Evolutionary conservation across 2,113 vertebrate genomes (phyloP).

Genomic region (Chaetops frenatus): DNA sequence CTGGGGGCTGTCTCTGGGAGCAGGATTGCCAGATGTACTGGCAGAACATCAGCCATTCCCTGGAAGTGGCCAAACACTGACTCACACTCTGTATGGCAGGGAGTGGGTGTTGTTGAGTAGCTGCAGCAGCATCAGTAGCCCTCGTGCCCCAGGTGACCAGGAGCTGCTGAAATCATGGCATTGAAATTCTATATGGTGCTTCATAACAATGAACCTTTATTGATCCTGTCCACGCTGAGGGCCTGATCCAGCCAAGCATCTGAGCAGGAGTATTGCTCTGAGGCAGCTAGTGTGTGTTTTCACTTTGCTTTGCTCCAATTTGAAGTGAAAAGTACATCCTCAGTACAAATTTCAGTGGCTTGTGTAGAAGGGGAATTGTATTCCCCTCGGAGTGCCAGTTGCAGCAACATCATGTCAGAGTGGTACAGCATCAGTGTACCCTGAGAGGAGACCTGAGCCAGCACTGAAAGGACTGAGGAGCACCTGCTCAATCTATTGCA

Average conservation of each 20-base stretch:
- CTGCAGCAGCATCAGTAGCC: background rate
- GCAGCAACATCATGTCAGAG: background rate
- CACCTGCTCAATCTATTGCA: background rate
- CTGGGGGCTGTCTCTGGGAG: background rate
- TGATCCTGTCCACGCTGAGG: background rate
- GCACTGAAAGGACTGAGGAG: background rate
- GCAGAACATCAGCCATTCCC: background rate
- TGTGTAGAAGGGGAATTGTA: background rate
- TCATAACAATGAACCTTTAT: constrained; percentile 2
- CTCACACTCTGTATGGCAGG: background rate
- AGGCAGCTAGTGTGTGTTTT: background rate
- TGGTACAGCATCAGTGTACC: background rate
- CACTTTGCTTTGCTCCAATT: background rate
- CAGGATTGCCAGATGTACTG: background rate
- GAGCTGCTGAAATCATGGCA: background rate
- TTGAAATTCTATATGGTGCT: background rate
- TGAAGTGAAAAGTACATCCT: background rate
- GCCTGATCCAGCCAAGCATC: background rate
- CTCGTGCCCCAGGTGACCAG: background rate
- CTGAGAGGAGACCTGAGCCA: background rate
- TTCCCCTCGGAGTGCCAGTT: background rate
- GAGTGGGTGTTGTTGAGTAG: background rate
- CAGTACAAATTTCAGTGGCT: background rate
- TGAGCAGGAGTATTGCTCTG: background rate
- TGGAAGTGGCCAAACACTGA: background rate